Conservation (phyloP, 1,140 invertebrate genomes). For the Microplitis mediator region DNA sequence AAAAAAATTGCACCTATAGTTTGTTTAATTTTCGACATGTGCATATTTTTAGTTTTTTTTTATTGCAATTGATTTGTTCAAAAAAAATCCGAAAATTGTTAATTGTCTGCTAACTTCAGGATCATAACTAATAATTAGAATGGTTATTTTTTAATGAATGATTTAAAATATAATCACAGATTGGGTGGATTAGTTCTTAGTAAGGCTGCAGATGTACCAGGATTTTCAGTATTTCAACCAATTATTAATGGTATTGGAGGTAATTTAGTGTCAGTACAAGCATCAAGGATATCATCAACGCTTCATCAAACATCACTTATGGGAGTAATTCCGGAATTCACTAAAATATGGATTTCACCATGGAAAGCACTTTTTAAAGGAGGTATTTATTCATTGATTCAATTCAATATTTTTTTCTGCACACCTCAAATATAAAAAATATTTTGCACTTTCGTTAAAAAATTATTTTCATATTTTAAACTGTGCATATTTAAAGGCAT, state of each 20-base stretch:
- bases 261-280: constrained; percentile 96
- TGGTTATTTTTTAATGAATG: constrained; percentile 28
- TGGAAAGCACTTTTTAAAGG: constrained; percentile 81
- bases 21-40: too few species aligned
- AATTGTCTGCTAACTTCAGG: too few species aligned
- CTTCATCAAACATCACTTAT: constrained; percentile 82
- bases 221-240: constrained; percentile 88
- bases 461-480: too few species aligned
- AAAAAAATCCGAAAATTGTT: too few species aligned
- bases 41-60: too few species aligned
- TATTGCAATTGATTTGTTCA: too few species aligned
- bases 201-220: constrained; percentile 74
- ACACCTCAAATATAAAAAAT: neutral
- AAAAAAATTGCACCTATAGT: too few species aligned
- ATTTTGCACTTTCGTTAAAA: too few species aligned
- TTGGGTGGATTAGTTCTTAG: constrained; percentile 82
- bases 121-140: neutral
- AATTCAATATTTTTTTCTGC: neutral
- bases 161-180: constrained; percentile 59
- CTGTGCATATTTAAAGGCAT: too few species aligned
- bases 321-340: constrained; percentile 76
- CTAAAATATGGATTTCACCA: constrained; percentile 77
- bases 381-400: constrained; percentile 62
- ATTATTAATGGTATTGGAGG: constrained; percentile 96
- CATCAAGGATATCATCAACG: constrained; percentile 91